Percentiles rank a stretch among this genome's conserved stretches.
Conservation (phyloP, 2,888 invertebrate genomes). For the Tetranychus piercei region DNA sequence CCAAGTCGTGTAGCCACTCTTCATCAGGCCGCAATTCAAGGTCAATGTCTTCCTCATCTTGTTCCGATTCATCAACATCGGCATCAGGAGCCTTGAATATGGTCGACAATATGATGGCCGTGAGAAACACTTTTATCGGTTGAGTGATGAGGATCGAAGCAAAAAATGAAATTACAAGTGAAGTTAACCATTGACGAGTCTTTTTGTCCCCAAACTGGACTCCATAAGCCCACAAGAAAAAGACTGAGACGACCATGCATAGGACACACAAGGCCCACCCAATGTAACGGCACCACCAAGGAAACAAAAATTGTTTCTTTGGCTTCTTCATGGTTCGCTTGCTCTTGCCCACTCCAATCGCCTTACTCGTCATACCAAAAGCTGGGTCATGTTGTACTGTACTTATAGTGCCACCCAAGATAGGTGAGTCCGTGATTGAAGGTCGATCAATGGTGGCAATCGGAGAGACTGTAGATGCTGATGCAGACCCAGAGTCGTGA, state of each 20-base stretch:
- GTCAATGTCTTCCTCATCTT: conserved; percentile 31
- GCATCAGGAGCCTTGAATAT: conserved; percentile 28
- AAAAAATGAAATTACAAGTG: conserved; percentile 36
- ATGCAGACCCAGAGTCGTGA: not conserved
- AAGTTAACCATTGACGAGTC: conserved; percentile 36
- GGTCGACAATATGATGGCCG: conserved; percentile 27
- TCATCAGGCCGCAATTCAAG: conserved; percentile 31
- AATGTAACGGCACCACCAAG: conserved; percentile 31
- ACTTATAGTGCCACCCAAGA: not conserved
- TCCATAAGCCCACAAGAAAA: conserved; percentile 36
- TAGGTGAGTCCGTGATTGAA: not conserved
- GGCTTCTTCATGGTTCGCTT: conserved; percentile 20
- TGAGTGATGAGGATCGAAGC: conserved; percentile 37
- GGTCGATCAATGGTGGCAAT: not conserved
- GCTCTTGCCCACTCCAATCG: conserved; percentile 1
- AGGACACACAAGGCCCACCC: conserved; percentile 35
- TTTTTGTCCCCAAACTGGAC: conserved; percentile 36
- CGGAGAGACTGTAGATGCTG: not conserved
- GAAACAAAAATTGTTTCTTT: conserved; percentile 28
- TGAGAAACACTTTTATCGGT: conserved; percentile 33
- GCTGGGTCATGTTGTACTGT: not conserved
- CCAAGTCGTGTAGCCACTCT: conserved; percentile 31
- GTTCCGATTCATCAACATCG: conserved; percentile 31
- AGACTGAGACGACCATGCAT: conserved; percentile 31
- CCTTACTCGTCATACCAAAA: not conserved